Evolutionary conservation across 2,113 vertebrate species (phyloP).

Genomic region (Syngnathus floridae): DNA sequence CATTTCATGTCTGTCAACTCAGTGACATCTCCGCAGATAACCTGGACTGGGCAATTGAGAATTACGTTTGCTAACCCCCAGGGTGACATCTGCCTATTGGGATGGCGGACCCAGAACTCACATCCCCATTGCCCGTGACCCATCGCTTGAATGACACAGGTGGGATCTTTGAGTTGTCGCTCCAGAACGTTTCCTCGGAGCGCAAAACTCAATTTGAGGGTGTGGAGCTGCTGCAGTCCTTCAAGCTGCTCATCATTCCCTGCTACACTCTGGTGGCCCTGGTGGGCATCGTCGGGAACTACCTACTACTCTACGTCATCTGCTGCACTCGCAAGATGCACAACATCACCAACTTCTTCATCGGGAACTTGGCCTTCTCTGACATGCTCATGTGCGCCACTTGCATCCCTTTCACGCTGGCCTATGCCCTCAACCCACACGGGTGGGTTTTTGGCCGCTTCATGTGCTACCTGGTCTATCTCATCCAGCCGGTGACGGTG

Average conservation of each 20-base stretch:
- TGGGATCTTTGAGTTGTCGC: conserved; percentile 60
- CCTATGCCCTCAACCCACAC: conserved; percentile 80
- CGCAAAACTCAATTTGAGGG: conserved; percentile 71
- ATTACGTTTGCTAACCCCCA: conserved; percentile 9
- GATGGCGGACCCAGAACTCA: conserved; percentile 63
- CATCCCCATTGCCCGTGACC: conserved; percentile 16
- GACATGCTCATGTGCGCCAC: conserved; percentile 87
- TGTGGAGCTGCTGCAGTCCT: conserved; percentile 81
- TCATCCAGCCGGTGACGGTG: conserved; percentile 82
- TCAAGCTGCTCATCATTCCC: conserved; percentile 81
- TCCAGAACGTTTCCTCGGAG: conserved; percentile 69
- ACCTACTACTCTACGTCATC: conserved; percentile 82
- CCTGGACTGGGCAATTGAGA: too few species aligned
- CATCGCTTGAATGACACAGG: conserved; percentile 34
- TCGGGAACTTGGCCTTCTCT: conserved; percentile 83
- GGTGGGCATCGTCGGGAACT: conserved; percentile 79
- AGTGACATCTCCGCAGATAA: neutral
- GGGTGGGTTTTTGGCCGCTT: conserved; percentile 85
- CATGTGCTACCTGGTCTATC: conserved; percentile 83
- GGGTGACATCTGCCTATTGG: conserved; percentile 10
- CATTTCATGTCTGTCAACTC: neutral
- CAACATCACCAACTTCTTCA: conserved; percentile 87
- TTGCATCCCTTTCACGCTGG: conserved; percentile 81
- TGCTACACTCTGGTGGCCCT: conserved; percentile 80
- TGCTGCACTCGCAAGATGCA: conserved; percentile 84